Evolutionary conservation across 2,113 vertebrate species (phyloP), one percentile per base, ranked within the genome.

Genomic region (Pluvianellus socialis): DNA sequence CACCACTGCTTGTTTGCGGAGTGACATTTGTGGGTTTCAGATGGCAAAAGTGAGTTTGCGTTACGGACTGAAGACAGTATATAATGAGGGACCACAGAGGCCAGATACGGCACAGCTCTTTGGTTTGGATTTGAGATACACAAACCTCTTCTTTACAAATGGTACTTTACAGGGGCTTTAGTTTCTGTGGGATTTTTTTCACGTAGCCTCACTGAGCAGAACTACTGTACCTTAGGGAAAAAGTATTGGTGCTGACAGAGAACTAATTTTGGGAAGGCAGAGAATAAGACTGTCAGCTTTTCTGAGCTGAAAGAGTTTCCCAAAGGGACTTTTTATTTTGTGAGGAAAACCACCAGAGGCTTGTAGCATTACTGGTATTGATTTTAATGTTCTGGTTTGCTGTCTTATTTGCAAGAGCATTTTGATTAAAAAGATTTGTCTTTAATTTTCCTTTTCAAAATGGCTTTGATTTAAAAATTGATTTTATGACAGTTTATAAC

Each of bases 401-500:
- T 65, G 52, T 67, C 38, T 30, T 76, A 40, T 55, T 88, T 84
- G 18, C 30, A 67, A 81, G 56, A 89, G 5, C 5, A 49, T 94
- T 94, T 94, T 79, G 33, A 70, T 65, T 90, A 76, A 82, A 88
- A 72, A 44, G 5, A 68, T 26, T 38, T 26, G 14, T 12, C 19
- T 90, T 86, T 86, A 66, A 79, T 94, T 91, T 91, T 91, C 30
- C 20, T 49, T 84, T 65, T 81, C 27, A 59, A 92, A 94, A 91
- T 56, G 72, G 4, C 12, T 76, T 94, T 91, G 28, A 59, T 89
- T 74, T 95, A 58, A 58, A 81, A 44, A 63, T 47, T 47, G 38
- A 81, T 84, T 94, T 87, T 84, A 32, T 77, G 32, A 52, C 13
- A 32, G 12, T 58, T 92, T 79, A 24, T 75, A 85, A 47, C 14